Evolutionary conservation across 2,888 invertebrate genomes (phyloP).

Genomic region (Oxystoma pomonae): DNA sequence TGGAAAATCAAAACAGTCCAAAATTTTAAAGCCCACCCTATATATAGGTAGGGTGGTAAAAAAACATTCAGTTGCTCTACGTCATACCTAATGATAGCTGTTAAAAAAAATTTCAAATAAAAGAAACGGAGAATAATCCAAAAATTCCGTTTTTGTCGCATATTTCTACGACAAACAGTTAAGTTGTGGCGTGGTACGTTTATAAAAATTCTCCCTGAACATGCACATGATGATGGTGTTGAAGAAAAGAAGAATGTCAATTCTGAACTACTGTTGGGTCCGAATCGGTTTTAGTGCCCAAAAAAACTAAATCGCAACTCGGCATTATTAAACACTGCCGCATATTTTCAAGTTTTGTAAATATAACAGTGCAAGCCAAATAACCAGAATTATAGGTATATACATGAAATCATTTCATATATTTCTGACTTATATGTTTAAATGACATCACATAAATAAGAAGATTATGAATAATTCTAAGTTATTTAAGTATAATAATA

Average conservation of each 20-base stretch:
- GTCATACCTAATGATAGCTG: too few relatives aligned
- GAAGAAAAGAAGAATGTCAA: conserved; percentile 41
- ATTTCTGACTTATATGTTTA: conserved; percentile 34
- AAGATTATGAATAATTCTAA: conserved; percentile 39
- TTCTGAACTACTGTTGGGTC: conserved; percentile 47
- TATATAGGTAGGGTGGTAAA: too few relatives aligned
- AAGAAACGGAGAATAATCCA: too few relatives aligned
- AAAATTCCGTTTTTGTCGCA: too few relatives aligned
- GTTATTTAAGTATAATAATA: conserved; percentile 35
- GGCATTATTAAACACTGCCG: conserved; percentile 40
- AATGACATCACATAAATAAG: conserved; percentile 46
- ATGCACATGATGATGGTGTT: too few relatives aligned
- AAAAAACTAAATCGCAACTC: conserved; percentile 44
- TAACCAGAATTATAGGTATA: conserved; percentile 45
- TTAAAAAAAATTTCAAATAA: too few relatives aligned
- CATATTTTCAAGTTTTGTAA: conserved; percentile 10
- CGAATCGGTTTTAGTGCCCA: conserved; percentile 46
- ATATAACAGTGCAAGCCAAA: conserved; percentile 42
- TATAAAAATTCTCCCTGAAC: too few relatives aligned
- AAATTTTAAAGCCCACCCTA: too few relatives aligned
- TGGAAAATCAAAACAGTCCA: too few relatives aligned
- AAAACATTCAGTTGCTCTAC: too few relatives aligned
- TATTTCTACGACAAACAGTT: too few relatives aligned
- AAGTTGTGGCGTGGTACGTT: too few relatives aligned
- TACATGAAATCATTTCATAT: conserved; percentile 47